phyloP scores from a whole-genome alignment of 1,140 invertebrate genomes.

The Zaprionus gabonicus region DNA sequence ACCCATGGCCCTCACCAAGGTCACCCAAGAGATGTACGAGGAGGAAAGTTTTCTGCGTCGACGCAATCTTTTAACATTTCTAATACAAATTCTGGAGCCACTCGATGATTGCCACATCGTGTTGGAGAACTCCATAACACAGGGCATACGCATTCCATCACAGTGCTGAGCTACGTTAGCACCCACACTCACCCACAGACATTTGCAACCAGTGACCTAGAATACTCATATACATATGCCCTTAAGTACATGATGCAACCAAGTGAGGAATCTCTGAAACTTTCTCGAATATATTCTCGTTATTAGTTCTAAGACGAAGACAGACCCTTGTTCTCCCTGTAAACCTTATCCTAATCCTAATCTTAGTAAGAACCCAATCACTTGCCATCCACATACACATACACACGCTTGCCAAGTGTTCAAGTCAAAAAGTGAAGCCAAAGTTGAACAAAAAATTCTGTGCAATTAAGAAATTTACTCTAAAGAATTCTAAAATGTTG shows the following conservation, averaged over 20 bases:
- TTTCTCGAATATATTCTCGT: conserved; percentile 66
- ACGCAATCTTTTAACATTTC: conserved; percentile 92
- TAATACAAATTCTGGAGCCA: conserved; percentile 96
- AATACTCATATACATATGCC: conserved; percentile 75
- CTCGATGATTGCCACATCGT: conserved; percentile 96
- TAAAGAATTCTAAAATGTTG: conserved; percentile 71
- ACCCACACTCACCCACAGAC: conserved; percentile 58
- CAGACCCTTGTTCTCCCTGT: conserved; percentile 29
- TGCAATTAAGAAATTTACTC: conserved; percentile 72
- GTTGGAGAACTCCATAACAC: conserved; percentile 96
- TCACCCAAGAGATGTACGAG: conserved; percentile 97
- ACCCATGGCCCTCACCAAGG: conserved; percentile 93
- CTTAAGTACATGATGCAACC: conserved; percentile 33
- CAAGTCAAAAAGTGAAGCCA: conserved; percentile 69
- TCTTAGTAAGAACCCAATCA: conserved; percentile 44
- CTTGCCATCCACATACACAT: conserved; percentile 59
- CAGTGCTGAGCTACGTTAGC: conserved; percentile 71
- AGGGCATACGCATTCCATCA: conserved; percentile 95
- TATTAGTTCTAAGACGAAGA: conserved; percentile 59
- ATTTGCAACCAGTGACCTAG: conserved; percentile 79
- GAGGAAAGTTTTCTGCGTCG: conserved; percentile 97
- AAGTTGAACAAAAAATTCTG: conserved; percentile 69
- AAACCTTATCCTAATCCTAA: conserved; percentile 44
- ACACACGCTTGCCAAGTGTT: conserved; percentile 49
- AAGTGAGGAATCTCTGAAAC: conserved; percentile 56